Evolutionary conservation across 2,888 invertebrate genomes (phyloP).

Genomic region (Thyatira batis): DNA sequence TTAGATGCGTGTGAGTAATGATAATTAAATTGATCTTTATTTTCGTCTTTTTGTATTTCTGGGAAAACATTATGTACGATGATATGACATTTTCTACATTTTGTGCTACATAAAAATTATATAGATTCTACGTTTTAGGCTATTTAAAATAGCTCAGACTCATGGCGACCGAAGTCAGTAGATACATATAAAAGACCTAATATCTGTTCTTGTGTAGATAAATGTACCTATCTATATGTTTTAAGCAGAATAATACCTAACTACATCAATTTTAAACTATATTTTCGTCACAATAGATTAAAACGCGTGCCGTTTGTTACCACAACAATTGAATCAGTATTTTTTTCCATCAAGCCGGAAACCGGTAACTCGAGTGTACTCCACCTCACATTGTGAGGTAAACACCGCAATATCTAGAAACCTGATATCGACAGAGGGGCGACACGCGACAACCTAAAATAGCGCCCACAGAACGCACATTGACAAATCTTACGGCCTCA

Average conservation of each 20-base stretch:
- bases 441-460: conserved; percentile 76
- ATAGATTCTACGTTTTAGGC: no score
- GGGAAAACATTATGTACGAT: conserved; percentile 24
- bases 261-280: not conserved
- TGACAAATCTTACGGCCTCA: conserved; percentile 81
- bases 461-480: conserved; percentile 74
- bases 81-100: conserved; percentile 10
- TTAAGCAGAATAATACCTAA: not conserved
- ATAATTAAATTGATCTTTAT: conserved; percentile 77
- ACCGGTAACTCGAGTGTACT: conserved; percentile 48
- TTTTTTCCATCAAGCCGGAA: conserved; percentile 33
- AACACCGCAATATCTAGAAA: conserved; percentile 68
- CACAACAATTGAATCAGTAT: not conserved
- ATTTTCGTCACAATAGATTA: not conserved
- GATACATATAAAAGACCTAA: no score
- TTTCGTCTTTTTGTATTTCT: conserved; percentile 51
- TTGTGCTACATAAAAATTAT: not conserved
- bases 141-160: no score
- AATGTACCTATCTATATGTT: no score
- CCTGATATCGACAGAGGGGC: conserved; percentile 49
- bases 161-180: no score
- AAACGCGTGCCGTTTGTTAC: not conserved
- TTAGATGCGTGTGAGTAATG: conserved; percentile 74
- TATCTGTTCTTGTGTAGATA: no score
- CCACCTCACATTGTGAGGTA: conserved; percentile 42